phyloP scores from a whole-genome alignment of 2,888 invertebrate species.

The Diplolepis rosae region DNA sequence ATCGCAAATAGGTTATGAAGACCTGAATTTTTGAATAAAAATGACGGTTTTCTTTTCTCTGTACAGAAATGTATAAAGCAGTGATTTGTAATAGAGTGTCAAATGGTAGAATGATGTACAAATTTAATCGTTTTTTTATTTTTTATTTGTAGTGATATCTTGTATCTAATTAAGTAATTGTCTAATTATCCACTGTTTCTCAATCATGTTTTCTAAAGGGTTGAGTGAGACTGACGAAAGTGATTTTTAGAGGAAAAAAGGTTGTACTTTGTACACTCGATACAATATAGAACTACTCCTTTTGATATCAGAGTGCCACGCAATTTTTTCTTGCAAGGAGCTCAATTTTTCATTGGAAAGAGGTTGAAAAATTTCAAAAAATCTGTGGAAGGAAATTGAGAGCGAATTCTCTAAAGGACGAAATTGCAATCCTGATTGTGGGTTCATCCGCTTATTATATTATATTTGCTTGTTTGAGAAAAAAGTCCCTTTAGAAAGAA shows the following conservation, averaged over 20 bases:
- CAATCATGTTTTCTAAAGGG: background rate
- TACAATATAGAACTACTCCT: background rate
- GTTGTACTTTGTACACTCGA: background rate
- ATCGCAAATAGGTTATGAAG: constrained; percentile 8
- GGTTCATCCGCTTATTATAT: constrained; percentile 3
- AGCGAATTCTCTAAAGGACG: background rate
- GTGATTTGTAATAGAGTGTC: background rate
- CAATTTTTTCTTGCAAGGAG: background rate
- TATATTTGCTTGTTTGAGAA: background rate
- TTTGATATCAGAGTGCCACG: constrained; percentile 12
- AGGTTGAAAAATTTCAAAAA: background rate
- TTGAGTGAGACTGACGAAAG: constrained; percentile 10
- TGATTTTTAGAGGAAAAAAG: constrained; percentile 1
- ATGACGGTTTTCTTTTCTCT: background rate
- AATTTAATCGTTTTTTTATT: constrained; percentile 7
- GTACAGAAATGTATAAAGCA: background rate
- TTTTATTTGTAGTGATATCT: background rate
- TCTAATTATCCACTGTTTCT: background rate
- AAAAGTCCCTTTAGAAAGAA: background rate
- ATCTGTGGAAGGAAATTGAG: background rate
- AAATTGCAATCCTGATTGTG: constrained; percentile 29
- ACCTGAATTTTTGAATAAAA: background rate
- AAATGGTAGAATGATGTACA: constrained; percentile 19
- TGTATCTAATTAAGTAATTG: background rate
- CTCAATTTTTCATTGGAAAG: background rate